These are phyloP conservation scores for Stigmatopora argus DNA, from an alignment of 2,113 vertebrate species.

Conservation along the genomic window DNA sequence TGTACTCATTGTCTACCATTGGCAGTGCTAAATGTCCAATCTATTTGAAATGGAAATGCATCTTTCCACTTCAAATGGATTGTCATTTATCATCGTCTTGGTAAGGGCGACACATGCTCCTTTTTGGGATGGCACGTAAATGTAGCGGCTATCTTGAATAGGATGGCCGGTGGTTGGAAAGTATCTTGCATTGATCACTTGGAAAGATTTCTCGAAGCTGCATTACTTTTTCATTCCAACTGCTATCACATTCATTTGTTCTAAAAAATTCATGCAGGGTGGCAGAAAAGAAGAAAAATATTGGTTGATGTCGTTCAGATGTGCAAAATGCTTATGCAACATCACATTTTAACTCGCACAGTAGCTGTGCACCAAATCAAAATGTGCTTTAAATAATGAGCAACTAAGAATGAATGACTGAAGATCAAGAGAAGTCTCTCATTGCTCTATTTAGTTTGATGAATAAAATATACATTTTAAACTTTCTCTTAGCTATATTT, in stretches of 20 bases:
- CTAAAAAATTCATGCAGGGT: slow-evolving; percentile 50
- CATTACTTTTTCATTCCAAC: slow-evolving; percentile 58
- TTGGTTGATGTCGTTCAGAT: slow-evolving; percentile 44
- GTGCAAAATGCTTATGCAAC: slow-evolving; percentile 51
- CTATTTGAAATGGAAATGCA: too few species aligned
- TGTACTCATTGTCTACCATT: too few species aligned
- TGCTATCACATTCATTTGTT: slow-evolving; percentile 39
- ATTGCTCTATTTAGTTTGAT: neutral
- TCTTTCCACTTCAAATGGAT: too few species aligned
- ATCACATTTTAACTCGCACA: slow-evolving; percentile 38
- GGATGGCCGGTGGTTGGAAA: too few species aligned
- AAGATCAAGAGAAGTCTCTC: slow-evolving; percentile 3
- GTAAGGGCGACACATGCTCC: too few species aligned
- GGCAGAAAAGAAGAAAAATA: slow-evolving; percentile 21
- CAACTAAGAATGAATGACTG: slow-evolving; percentile 29
- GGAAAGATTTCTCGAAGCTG: slow-evolving; percentile 16
- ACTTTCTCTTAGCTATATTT: neutral
- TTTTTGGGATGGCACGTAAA: too few species aligned
- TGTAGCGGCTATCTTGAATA: too few species aligned
- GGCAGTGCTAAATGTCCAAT: too few species aligned
- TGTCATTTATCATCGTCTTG: too few species aligned
- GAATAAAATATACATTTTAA: neutral
- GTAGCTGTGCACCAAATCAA: slow-evolving; percentile 39
- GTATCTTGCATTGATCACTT: slow-evolving; percentile 10
- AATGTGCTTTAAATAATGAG: slow-evolving; percentile 39